phyloP scores from a whole-genome alignment of 2,113 vertebrate genomes.

The Indicator indicator region DNA sequence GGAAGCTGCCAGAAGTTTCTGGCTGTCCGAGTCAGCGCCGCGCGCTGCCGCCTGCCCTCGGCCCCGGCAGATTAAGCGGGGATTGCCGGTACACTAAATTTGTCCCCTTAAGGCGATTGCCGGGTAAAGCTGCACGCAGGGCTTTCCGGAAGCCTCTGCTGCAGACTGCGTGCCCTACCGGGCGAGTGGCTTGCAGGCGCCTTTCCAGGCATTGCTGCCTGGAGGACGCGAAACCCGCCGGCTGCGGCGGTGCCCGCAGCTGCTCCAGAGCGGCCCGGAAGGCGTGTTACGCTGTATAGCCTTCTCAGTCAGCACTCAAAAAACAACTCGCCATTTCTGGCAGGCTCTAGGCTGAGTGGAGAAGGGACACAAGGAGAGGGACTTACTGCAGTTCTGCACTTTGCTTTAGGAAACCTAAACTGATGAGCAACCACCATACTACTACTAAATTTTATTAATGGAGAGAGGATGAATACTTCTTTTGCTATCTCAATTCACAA shows the following conservation, averaged over 20 bases:
- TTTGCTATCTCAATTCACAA: background rate
- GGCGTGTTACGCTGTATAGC: fast-evolving
- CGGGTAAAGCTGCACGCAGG: background rate
- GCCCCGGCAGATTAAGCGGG: background rate
- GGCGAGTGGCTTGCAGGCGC: background rate
- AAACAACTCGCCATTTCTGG: fast-evolving
- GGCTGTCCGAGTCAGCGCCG: background rate
- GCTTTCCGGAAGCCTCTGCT: background rate
- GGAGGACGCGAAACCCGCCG: too few relatives aligned
- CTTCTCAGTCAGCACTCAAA: background rate
- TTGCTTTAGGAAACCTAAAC: background rate
- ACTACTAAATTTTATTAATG: background rate
- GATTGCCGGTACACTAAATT: conserved; percentile 22
- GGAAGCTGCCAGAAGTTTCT: conserved; percentile 61
- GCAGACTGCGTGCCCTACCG: background rate
- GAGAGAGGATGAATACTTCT: background rate
- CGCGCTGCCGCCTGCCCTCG: background rate
- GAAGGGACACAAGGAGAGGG: background rate
- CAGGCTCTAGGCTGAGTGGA: background rate
- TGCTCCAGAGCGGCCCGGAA: background rate
- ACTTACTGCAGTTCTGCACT: background rate
- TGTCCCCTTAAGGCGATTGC: conserved; percentile 43
- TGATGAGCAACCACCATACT: fast-evolving
- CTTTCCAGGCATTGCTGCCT: background rate
- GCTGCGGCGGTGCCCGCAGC: background rate